phyloP scores from a whole-genome alignment of 2,888 invertebrate species.

The Celastrina argiolus region DNA sequence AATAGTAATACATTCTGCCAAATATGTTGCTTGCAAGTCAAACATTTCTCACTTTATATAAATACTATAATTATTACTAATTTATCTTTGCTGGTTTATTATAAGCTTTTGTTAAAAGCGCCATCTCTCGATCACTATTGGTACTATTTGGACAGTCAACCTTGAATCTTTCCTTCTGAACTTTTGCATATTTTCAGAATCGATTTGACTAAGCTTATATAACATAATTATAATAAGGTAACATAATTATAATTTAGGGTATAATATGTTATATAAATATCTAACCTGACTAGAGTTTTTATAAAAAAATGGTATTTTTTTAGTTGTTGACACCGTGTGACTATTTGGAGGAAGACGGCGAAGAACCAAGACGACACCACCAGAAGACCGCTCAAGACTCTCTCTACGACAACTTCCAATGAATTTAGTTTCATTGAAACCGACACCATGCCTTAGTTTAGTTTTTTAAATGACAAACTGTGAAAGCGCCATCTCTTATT shows the following conservation, averaged over 20 bases:
- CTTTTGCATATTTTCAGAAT: too few relatives aligned
- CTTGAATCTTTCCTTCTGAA: neutral
- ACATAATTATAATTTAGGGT: too few relatives aligned
- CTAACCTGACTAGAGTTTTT: too few relatives aligned
- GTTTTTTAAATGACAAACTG: neutral
- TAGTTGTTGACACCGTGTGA: constrained; percentile 61
- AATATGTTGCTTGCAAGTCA: too few relatives aligned
- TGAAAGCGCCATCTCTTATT: neutral
- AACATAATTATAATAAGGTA: too few relatives aligned
- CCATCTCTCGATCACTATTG: neutral
- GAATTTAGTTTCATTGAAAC: constrained; percentile 28
- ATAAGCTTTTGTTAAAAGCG: neutral
- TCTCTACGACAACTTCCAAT: constrained; percentile 56
- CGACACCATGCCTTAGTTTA: neutral
- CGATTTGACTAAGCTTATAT: too few relatives aligned
- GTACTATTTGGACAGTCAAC: neutral
- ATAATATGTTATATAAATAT: too few relatives aligned
- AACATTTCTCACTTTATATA: too few relatives aligned
- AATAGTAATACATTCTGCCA: too few relatives aligned
- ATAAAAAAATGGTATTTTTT: too few relatives aligned
- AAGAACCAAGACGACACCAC: constrained; percentile 50
- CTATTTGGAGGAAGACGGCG: constrained; percentile 52
- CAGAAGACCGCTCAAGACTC: constrained; percentile 53
- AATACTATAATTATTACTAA: too few relatives aligned
- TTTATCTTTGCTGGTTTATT: too few relatives aligned